Evolutionary conservation across 2,797 vertebrate genomes (phyloP).

Genomic region (Leucoraja ocellata): DNA sequence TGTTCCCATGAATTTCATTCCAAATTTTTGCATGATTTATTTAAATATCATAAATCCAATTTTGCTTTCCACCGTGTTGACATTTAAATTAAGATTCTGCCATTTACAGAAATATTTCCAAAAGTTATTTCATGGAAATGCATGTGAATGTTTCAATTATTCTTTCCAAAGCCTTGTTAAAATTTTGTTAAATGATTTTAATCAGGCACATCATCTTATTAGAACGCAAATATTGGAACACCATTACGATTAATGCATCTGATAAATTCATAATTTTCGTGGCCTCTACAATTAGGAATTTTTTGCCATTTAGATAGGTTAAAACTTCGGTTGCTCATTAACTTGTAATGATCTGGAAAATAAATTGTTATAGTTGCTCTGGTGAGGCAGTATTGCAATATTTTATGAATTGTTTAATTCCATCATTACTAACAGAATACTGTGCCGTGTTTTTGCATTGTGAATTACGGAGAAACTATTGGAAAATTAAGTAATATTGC

Average conservation of each 20-base stretch:
- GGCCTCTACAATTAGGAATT: background rate
- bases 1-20: background rate
- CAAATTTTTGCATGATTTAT: background rate
- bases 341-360: background rate
- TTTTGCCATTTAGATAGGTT: background rate
- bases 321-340: background rate
- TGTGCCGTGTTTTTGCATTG: background rate
- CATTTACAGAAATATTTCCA: conserved; percentile 3
- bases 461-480: no score
- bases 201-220: background rate
- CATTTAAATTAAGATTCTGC: conserved; percentile 2
- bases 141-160: conserved; percentile 25
- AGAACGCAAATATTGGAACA: background rate
- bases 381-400: background rate
- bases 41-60: conserved; percentile 23
- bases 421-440: background rate
- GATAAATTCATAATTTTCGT: background rate
- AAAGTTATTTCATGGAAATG: background rate
- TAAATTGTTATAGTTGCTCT: background rate
- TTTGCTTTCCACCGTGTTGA: background rate
- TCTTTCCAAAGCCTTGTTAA: background rate
- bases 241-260: background rate
- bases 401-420: background rate
- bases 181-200: background rate
- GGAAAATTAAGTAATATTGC: no score